Conservation (phyloP, 2,113 vertebrate species). For the Osmerus eperlanus region DNA sequence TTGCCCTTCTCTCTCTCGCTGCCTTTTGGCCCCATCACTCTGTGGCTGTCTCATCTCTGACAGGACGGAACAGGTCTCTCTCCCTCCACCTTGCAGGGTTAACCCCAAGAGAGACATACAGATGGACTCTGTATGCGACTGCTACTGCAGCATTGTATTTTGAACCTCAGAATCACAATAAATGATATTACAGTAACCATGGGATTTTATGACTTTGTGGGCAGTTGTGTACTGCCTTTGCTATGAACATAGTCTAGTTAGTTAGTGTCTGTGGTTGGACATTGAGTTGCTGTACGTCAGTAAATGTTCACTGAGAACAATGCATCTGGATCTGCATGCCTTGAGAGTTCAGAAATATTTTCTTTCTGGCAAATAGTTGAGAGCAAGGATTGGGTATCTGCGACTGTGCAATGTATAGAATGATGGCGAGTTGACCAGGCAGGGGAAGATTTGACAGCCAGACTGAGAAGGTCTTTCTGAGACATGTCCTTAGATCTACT, state of each 20-base stretch:
- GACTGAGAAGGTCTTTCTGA: neutral
- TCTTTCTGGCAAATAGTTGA: neutral
- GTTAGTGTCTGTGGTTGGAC: too few species aligned
- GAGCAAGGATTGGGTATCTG: neutral
- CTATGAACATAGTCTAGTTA: too few species aligned
- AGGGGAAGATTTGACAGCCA: neutral
- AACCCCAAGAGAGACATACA: slow-evolving; percentile 45
- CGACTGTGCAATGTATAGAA: neutral
- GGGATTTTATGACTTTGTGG: too few species aligned
- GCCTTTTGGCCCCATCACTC: slow-evolving; percentile 63
- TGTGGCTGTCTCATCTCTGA: slow-evolving; percentile 62
- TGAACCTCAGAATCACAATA: too few species aligned
- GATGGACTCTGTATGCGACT: neutral
- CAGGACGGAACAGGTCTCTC: slow-evolving; percentile 26
- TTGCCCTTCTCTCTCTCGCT: slow-evolving; percentile 48
- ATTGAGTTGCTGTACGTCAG: too few species aligned
- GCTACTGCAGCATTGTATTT: too few species aligned
- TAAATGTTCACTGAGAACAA: too few species aligned
- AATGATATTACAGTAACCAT: too few species aligned
- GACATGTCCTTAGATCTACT: neutral
- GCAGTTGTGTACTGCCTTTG: too few species aligned
- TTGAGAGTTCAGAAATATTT: neutral
- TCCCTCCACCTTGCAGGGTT: slow-evolving; percentile 39
- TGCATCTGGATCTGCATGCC: too few species aligned
- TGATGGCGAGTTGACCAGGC: neutral